Conservation (phyloP, 2,888 invertebrate species). For the Bellardia bayeri region DNA sequence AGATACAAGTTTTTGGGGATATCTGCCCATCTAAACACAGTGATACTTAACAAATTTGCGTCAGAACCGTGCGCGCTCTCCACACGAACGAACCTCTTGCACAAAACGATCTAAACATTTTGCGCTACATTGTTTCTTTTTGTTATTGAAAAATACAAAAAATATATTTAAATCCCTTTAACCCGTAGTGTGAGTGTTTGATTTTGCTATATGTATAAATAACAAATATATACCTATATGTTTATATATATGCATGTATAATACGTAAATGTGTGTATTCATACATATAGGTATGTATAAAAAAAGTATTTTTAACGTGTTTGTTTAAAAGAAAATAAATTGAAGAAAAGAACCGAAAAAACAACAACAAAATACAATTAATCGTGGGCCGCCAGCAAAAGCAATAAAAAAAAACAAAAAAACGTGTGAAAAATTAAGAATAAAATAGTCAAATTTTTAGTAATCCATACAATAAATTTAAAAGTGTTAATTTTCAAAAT, state of each 20-base stretch:
- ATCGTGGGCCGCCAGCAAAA: conserved; percentile 50
- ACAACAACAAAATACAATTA: conserved; percentile 36
- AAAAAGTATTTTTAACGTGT: conserved; percentile 60
- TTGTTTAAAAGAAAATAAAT: conserved; percentile 53
- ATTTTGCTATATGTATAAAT: conserved; percentile 8
- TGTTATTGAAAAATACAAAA: conserved; percentile 43
- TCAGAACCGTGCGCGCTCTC: conserved; percentile 74
- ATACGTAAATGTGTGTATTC: conserved; percentile 13
- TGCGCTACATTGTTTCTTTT: conserved; percentile 38
- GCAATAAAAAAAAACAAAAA: background rate
- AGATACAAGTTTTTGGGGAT: conserved; percentile 53
- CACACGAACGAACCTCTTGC: conserved; percentile 69
- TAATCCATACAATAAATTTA: conserved; percentile 3
- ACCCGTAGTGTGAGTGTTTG: conserved; percentile 48
- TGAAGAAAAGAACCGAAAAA: conserved; percentile 43
- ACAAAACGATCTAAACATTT: conserved; percentile 38
- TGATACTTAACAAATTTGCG: conserved; percentile 60
- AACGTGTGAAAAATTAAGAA: conserved; percentile 57
- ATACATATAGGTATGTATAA: background rate
- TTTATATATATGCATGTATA: background rate
- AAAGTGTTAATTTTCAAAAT: conserved; percentile 45
- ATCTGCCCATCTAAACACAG: conserved; percentile 61
- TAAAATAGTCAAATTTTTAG: background rate
- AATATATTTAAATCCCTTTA: conserved; percentile 45
- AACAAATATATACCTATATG: conserved; percentile 12